Percentiles rank a stretch among this genome's conserved stretches.
Evolutionary conservation across 2,113 vertebrate genomes (phyloP).

Genomic region (Stegastes partitus): DNA sequence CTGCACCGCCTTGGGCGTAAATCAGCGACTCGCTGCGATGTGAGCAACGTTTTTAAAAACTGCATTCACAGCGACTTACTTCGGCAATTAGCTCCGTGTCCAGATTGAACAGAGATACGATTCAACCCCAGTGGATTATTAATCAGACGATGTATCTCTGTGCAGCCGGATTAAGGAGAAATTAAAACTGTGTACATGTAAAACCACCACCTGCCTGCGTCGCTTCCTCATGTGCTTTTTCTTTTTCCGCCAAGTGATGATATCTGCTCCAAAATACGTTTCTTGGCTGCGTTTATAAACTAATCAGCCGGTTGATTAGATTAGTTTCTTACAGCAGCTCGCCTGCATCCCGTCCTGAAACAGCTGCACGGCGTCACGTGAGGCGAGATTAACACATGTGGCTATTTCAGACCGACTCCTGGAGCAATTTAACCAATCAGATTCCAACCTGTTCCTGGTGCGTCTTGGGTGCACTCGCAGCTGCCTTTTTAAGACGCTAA

Average conservation of each 20-base stretch:
- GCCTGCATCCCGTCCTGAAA: background rate
- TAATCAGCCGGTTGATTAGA: background rate
- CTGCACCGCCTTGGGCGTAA: background rate
- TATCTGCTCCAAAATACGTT: background rate
- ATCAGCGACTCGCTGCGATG: background rate
- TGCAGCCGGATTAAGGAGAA: too few species aligned
- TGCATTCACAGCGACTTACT: too few species aligned
- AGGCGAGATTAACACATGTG: too few species aligned
- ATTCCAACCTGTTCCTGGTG: background rate
- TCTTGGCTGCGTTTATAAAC: too few species aligned
- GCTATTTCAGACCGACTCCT: background rate
- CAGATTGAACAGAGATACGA: background rate
- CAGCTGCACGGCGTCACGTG: background rate
- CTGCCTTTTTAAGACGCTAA: constrained; percentile 5
- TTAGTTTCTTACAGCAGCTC: background rate
- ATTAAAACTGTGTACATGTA: too few species aligned
- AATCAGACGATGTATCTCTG: background rate
- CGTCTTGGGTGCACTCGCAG: background rate
- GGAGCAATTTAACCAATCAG: background rate
- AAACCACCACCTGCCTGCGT: background rate
- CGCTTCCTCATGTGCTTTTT: background rate
- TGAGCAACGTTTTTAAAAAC: background rate
- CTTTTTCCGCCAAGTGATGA: background rate
- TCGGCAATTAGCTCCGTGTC: too few species aligned
- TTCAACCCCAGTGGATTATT: background rate